Evolutionary conservation across 2,113 vertebrate species (phyloP), one percentile per base, ranked within the genome.

Genomic region (Dicaeum eximium): DNA sequence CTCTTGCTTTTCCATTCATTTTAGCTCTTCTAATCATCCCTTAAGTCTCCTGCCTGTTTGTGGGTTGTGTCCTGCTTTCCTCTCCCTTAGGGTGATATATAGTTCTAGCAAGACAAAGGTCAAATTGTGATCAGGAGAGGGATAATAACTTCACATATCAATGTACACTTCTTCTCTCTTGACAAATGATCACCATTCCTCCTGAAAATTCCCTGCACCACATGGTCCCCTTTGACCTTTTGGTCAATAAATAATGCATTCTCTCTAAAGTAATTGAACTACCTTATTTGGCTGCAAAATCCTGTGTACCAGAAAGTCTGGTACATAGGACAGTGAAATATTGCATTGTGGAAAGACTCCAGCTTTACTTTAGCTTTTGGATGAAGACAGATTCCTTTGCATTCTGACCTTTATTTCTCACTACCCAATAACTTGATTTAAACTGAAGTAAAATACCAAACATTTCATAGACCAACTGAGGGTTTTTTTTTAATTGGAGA

Each of bases 241-340:
- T 87, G 48, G 80, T 97, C 91, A 91, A 97, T 97, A 97, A 97
- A 97, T 98, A 96, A 97, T 96, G 54, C 88, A 93, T 71, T 91
- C 73, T 93, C 67, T 95, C 89, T 33, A 27, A 91, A 88, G 77
- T 92, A 86, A 96, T 91, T 92, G 86, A 93, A 89, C 79, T 65
- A 60, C 88, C 58, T 77, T 89, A 72, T 92, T 95, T 95, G 90
- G 77, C 74, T 95, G 57, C 77, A 96, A 91, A 96, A 94, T 51
- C 79, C 58, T 56, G 48, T 88, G 50, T 88, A 92, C 53, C 72
- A 93, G 57, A 95, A 92, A 88, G 51, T 9, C 4, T 79, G 90
- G 89, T 94, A 77, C 90, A 77, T 33, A 84, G 73, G 85, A 97
- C 65, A 90, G 38, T 96, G 91, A 97, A 97, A 96, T 93, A 96